Conservation (phyloP, 2,797 vertebrate genomes). For the Zonotrichia albicollis region DNA sequence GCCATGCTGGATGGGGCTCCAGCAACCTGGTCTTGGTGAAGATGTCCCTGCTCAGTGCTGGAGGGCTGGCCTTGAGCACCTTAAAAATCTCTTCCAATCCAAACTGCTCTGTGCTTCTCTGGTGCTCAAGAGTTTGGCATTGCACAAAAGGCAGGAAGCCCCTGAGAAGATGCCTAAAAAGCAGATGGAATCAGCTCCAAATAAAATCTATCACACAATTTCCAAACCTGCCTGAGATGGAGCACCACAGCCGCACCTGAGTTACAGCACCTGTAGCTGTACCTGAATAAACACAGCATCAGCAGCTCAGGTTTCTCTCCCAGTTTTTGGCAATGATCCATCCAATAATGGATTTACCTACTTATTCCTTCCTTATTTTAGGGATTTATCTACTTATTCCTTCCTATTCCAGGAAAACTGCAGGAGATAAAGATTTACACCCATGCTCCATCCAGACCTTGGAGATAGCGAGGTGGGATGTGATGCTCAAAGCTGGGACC, state of each 20-base stretch:
- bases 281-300: not conserved
- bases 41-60: not conserved
- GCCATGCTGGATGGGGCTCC: not conserved
- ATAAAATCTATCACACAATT: not conserved
- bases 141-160: rapidly evolving
- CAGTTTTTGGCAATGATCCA: not conserved
- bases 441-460: rapidly evolving
- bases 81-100: not conserved
- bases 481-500: not conserved
- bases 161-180: not conserved
- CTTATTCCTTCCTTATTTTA: not conserved
- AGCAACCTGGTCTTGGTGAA: not conserved
- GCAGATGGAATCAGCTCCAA: not conserved
- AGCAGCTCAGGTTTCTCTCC: not conserved
- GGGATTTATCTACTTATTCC: not conserved
- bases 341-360: not conserved
- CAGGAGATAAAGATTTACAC: not conserved
- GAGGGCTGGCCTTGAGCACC: not conserved
- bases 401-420: not conserved
- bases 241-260: not conserved
- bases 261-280: rapidly evolving
- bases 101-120: not conserved
- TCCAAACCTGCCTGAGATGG: not conserved
- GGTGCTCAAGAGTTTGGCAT: not conserved
- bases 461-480: rapidly evolving